Evolutionary conservation across 2,888 invertebrate species (phyloP), one percentile per base, ranked within the genome.

Genomic region (Ceramica pisi): DNA sequence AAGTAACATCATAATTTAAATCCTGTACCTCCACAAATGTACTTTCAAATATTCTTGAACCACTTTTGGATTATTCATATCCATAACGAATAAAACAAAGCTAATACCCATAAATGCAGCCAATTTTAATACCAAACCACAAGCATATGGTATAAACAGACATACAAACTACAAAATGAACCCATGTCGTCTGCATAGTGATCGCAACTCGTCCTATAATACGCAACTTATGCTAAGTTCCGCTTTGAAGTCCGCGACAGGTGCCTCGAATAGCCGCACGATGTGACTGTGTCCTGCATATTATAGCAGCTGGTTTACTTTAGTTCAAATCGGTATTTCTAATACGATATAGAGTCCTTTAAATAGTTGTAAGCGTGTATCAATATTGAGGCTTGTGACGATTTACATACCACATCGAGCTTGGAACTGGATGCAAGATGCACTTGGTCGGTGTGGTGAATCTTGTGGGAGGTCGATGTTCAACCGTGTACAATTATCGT

Each of bases 171-270:
- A 55, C 70, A 71, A 76, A 56, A 48, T 26, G 55, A 14, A 8
- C 6, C 70, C 31, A 64, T 63, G 10, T 59, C 50, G 57, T 74
- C 76, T 67, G 62, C 72, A 82, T 74, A 75, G 62, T 59, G 53
- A 71, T 69, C 70, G 63, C 67, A 51, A 69, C 67, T 62, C 74
- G 72, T 76, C 81, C 62, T 63, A 67, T 65, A 74, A 67, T 70
- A 70, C 72, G 53, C 59, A 23, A 59, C n/a, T 78, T 82, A 86
- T 87, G 83, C 80, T 71, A 82, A 85, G 67, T 70, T 70, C 61
- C 38, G 60, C 86, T 85, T 85, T 85, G 86, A 82, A 60, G 21
- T 57, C 23, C 2, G 78, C 84, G 85, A 83, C 86, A 87, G 81
- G 86, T 87, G 87, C 71, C 61, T 83, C 53, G 31, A 67, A 76